A percentile compares a stretch with the other conserved stretches of the same genome.
phyloP scores from a whole-genome alignment of 2,113 vertebrate genomes.

The Ancistrus triradiatus region DNA sequence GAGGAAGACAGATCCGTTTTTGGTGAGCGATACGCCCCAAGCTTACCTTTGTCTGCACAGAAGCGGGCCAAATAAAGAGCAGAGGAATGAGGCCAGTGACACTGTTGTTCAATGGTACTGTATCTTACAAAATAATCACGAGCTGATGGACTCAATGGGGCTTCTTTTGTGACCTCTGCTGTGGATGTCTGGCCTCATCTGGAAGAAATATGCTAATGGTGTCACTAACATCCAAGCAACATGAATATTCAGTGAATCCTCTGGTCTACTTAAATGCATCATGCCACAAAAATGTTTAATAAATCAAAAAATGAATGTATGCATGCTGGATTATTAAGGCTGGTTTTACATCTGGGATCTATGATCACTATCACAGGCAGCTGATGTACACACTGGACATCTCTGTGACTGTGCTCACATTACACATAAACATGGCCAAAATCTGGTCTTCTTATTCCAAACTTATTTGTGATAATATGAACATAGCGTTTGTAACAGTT shows the following conservation, averaged over 20 bases:
- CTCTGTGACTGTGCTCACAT: too few relatives aligned
- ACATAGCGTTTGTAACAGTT: too few relatives aligned
- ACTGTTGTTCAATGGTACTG: slow-evolving; percentile 25
- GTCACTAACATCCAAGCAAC: slow-evolving; percentile 33
- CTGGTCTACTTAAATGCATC: too few relatives aligned
- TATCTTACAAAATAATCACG: slow-evolving; percentile 17
- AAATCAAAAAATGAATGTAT: too few relatives aligned
- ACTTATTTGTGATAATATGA: too few relatives aligned
- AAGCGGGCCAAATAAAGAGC: slow-evolving; percentile 2
- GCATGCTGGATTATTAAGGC: too few relatives aligned
- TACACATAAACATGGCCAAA: too few relatives aligned
- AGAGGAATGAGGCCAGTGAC: not conserved
- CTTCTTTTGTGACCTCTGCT: slow-evolving; percentile 22
- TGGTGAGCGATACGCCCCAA: slow-evolving; percentile 53
- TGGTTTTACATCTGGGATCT: too few relatives aligned
- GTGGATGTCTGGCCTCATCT: slow-evolving; percentile 32
- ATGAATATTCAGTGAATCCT: slow-evolving; percentile 42
- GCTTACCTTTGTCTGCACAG: slow-evolving; percentile 42
- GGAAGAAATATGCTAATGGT: slow-evolving; percentile 40
- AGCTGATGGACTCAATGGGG: slow-evolving; percentile 5
- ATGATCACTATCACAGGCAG: too few relatives aligned
- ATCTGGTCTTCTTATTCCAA: too few relatives aligned
- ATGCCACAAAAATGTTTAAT: too few relatives aligned
- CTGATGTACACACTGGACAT: too few relatives aligned
- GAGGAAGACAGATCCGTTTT: slow-evolving; percentile 50